Evolutionary conservation across 2,797 vertebrate species (phyloP).

Genomic region (Lycodopsis pacificus): DNA sequence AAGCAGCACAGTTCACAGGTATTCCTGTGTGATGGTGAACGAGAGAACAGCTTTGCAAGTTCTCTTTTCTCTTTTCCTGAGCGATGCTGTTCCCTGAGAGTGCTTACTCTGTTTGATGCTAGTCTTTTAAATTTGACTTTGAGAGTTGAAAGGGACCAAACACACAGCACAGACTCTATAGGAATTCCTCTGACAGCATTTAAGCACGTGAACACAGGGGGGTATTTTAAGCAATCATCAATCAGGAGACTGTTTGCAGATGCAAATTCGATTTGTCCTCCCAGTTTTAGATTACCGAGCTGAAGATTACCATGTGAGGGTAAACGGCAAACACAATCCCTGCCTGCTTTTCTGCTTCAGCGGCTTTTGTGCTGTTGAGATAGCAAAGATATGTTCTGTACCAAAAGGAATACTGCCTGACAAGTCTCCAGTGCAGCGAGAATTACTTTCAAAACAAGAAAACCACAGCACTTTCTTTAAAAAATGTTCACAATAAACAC

Average conservation of each 20-base stretch:
- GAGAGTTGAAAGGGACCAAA: constrained; percentile 48
- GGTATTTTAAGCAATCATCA: constrained; percentile 36
- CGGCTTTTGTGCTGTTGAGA: constrained; percentile 18
- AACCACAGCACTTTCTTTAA: constrained; percentile 16
- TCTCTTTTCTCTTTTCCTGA: constrained; percentile 3
- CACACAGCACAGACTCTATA: constrained; percentile 10
- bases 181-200: constrained; percentile 37
- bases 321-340: not conserved
- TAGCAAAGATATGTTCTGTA: constrained; percentile 19
- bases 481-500: constrained; percentile 21
- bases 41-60: constrained; percentile 3
- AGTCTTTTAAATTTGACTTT: constrained; percentile 45
- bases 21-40: constrained; percentile 8
- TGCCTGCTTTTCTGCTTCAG: constrained; percentile 10
- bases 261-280: constrained; percentile 46
- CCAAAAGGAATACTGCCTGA: constrained; percentile 29
- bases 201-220: constrained; percentile 20
- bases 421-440: constrained; percentile 14
- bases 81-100: constrained; percentile 41
- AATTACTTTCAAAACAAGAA: constrained; percentile 24
- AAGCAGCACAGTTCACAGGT: not conserved
- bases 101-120: constrained; percentile 41
- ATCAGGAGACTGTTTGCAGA: constrained; percentile 31
- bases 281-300: constrained; percentile 8
- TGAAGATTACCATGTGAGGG: constrained; percentile 22